phyloP scores from a whole-genome alignment of 2,888 invertebrate genomes.

The Chydorus sphaericus region DNA sequence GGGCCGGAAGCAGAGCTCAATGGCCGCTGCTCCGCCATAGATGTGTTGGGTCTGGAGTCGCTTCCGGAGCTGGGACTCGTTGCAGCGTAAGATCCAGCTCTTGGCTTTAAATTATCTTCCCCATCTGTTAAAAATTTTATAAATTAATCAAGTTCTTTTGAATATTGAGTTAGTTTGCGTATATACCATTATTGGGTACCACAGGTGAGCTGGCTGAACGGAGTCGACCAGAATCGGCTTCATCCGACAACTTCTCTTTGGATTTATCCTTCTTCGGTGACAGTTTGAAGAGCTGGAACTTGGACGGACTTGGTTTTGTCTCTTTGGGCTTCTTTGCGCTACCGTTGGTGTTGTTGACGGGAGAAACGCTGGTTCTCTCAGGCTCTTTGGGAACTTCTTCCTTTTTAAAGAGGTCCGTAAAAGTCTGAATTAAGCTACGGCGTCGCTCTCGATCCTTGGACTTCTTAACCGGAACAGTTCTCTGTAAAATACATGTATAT shows the following conservation, averaged over 20 bases:
- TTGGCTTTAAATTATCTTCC: background rate
- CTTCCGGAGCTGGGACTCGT: background rate
- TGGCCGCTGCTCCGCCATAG: background rate
- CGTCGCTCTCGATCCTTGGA: constrained; percentile 53
- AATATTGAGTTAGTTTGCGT: background rate
- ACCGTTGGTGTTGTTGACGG: too few relatives aligned
- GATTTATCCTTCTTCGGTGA: constrained; percentile 17
- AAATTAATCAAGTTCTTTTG: background rate
- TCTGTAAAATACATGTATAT: background rate
- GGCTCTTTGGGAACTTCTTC: too few relatives aligned
- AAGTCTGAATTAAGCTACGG: constrained; percentile 67
- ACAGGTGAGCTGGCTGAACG: background rate
- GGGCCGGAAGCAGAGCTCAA: background rate
- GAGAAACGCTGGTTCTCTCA: too few relatives aligned
- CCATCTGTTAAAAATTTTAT: background rate
- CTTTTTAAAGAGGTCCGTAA: constrained; percentile 54
- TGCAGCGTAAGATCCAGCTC: background rate
- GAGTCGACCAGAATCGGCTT: background rate
- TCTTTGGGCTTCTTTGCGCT: constrained; percentile 10
- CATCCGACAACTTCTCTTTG: background rate
- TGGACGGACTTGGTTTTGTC: constrained; percentile 7
- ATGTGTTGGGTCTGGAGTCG: background rate
- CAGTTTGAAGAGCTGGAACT: constrained; percentile 20
- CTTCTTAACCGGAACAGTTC: constrained; percentile 26
- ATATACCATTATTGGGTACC: background rate